phyloP scores from a whole-genome alignment of 2,888 invertebrate species.

The Megalurothrips usitatus region DNA sequence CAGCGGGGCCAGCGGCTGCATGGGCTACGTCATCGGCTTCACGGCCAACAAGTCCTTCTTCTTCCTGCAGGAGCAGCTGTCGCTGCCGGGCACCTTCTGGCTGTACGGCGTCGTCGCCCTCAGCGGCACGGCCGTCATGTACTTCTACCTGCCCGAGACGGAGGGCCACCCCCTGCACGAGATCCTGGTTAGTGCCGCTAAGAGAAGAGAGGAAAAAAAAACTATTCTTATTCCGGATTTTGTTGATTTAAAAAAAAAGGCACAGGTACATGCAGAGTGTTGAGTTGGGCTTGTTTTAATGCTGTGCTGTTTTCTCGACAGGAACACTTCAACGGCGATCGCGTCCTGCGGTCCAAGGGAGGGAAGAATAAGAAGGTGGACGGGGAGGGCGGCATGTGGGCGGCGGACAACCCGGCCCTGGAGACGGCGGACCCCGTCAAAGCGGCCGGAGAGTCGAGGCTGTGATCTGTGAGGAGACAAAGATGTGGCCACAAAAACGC shows the following conservation, averaged over 20 bases:
- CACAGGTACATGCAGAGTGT: too few species aligned
- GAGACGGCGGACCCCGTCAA: constrained; percentile 34
- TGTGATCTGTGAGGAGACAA: too few species aligned
- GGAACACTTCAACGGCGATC: constrained; percentile 61
- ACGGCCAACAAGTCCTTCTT: constrained; percentile 66
- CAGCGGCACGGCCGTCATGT: constrained; percentile 60
- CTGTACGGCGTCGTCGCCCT: constrained; percentile 47
- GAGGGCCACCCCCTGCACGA: constrained; percentile 70
- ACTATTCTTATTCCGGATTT: not conserved
- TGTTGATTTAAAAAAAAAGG: too few species aligned
- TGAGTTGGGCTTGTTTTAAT: too few species aligned
- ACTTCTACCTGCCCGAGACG: constrained; percentile 72
- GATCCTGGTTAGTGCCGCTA: constrained; percentile 49
- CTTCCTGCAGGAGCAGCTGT: constrained; percentile 35
- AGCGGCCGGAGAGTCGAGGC: not conserved
- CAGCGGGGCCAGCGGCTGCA: constrained; percentile 66
- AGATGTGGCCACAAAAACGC: too few species aligned
- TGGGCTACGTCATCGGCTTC: constrained; percentile 72
- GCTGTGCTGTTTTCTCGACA: not conserved
- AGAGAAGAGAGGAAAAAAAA: not conserved
- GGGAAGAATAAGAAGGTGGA: constrained; percentile 41
- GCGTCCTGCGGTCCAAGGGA: constrained; percentile 44
- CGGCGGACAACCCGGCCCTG: constrained; percentile 43
- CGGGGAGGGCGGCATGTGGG: constrained; percentile 44
- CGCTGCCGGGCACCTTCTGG: constrained; percentile 40